Conservation (phyloP, 2,888 invertebrate species). For the Tenthredo scrophulariae region DNA sequence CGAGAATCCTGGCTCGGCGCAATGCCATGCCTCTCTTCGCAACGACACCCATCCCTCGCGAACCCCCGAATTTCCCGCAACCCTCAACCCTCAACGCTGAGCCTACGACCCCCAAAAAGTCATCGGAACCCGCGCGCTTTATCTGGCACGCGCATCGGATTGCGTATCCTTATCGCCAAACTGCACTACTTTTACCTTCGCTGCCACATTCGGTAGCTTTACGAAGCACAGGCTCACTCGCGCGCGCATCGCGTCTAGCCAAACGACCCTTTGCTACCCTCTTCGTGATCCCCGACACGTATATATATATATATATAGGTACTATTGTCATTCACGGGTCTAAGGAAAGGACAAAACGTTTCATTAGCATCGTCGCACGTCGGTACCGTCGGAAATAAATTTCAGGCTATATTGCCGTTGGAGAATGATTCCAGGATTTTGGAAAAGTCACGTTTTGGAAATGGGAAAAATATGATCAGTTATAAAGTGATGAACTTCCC, state of each 20-base stretch:
- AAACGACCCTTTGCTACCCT: slow-evolving; percentile 21
- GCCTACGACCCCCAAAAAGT: slow-evolving; percentile 63
- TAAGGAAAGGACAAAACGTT: slow-evolving; percentile 26
- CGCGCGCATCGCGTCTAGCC: slow-evolving; percentile 24
- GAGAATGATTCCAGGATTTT: background rate
- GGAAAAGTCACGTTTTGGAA: background rate
- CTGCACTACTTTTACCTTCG: slow-evolving; percentile 76
- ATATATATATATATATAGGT: background rate
- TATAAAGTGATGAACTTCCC: background rate
- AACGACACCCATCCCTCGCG: slow-evolving; percentile 13
- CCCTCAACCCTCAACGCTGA: background rate
- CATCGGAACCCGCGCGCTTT: slow-evolving; percentile 72
- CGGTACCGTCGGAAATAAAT: background rate
- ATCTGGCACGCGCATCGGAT: slow-evolving; percentile 79
- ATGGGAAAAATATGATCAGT: background rate
- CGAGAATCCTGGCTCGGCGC: slow-evolving; percentile 12
- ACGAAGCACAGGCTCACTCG: slow-evolving; percentile 5
- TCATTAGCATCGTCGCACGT: slow-evolving; percentile 19
- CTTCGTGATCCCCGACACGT: background rate
- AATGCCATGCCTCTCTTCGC: slow-evolving; percentile 24
- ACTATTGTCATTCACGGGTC: slow-evolving; percentile 8
- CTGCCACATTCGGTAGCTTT: slow-evolving; percentile 38
- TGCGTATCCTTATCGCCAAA: slow-evolving; percentile 76
- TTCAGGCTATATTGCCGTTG: background rate
- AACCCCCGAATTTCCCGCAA: background rate